These are phyloP conservation scores for Otolemur garnettii DNA, from an alignment of 2,113 vertebrate species.

Conservation along the genomic window DNA sequence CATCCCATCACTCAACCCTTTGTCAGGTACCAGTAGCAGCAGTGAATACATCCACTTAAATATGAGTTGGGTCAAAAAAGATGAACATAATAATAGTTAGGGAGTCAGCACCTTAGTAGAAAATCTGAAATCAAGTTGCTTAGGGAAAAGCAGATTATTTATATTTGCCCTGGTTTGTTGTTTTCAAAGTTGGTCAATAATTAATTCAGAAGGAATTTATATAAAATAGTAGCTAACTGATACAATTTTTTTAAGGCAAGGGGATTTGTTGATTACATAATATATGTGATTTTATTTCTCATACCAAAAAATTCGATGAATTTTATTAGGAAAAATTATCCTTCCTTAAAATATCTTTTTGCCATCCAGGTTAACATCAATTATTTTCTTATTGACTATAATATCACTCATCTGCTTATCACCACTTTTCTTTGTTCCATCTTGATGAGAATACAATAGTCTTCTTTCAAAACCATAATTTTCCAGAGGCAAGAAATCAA, in stretches of 20 bases:
- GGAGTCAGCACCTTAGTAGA: neutral
- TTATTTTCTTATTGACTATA: neutral
- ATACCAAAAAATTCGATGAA: neutral
- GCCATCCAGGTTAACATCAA: neutral
- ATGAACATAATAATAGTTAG: neutral
- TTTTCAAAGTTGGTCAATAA: constrained; percentile 29
- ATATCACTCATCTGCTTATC: neutral
- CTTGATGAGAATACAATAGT: neutral
- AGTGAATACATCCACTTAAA: neutral
- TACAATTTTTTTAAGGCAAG: neutral
- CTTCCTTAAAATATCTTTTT: neutral
- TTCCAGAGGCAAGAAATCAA: constrained; percentile 12
- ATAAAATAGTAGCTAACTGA: neutral
- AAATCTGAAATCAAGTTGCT: neutral
- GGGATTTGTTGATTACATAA: neutral
- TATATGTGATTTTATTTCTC: neutral
- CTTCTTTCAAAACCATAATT: constrained; percentile 1
- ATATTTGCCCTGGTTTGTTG: neutral
- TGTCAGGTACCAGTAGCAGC: neutral
- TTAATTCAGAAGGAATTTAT: neutral
- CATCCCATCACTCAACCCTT: neutral
- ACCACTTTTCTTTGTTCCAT: neutral
- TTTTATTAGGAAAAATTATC: neutral
- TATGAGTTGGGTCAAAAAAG: constrained; percentile 25
- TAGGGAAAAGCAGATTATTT: constrained; percentile 12